These are phyloP conservation scores for Chrysaora quinquecirrha DNA, from an alignment of 30 jellyfish, hydroid and myxozoan species.

Conservation along the genomic window DNA sequence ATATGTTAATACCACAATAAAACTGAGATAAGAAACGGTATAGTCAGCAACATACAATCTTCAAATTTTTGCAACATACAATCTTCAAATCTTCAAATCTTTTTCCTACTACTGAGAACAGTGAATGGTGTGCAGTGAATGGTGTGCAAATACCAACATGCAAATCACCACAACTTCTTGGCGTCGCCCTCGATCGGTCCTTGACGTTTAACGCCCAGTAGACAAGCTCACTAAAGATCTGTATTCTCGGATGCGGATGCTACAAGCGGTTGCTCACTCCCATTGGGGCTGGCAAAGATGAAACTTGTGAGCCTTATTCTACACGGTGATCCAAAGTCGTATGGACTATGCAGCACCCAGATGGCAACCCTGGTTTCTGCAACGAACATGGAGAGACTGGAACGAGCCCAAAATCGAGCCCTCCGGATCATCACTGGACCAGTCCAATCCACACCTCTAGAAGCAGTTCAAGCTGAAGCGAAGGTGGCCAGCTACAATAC, in stretches of 20 bases:
- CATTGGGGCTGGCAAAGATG: constrained; percentile 43
- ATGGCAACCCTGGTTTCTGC: constrained; percentile 18
- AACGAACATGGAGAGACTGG: constrained; percentile 12
- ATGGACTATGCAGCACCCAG: constrained; percentile 19
- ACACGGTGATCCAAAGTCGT: not conserved
- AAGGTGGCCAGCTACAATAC: not conserved
- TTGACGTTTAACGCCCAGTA: constrained; percentile 11
- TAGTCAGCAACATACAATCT: no score
- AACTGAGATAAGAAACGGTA: no score
- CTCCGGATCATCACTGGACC: constrained; percentile 24
- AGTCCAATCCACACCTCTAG: constrained; percentile 15
- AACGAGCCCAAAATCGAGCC: not conserved
- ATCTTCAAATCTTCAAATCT: no score
- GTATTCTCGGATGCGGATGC: not conserved
- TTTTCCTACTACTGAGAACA: no score
- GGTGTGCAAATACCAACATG: not conserved
- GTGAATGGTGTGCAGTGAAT: no score
- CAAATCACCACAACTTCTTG: constrained; percentile 22
- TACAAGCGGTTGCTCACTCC: constrained; percentile 32
- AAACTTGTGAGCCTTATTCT: not conserved
- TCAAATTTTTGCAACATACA: no score
- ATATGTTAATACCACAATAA: no score
- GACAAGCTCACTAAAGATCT: not conserved
- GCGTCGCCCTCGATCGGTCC: constrained; percentile 9
- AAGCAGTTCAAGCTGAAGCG: not conserved